These are phyloP conservation scores for Myoxocephalus aenaeus DNA, from an alignment of 2,797 vertebrate species.

Conservation along the genomic window DNA sequence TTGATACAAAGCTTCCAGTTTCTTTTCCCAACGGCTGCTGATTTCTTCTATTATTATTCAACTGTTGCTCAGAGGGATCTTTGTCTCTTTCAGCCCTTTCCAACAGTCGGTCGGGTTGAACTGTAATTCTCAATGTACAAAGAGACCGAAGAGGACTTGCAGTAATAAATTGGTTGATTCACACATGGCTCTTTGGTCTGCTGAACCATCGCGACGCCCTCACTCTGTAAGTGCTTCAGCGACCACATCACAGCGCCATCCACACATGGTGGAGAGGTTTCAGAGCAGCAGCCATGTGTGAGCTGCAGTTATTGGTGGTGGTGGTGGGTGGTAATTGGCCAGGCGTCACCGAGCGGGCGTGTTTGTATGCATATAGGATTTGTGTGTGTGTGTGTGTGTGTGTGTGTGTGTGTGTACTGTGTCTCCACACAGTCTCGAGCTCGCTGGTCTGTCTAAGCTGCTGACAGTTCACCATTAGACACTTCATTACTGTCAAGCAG, in stretches of 20 bases:
- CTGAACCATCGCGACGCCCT: constrained; percentile 33
- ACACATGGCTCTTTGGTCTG: constrained; percentile 25
- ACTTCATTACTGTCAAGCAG: constrained; percentile 71
- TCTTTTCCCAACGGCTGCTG: neutral
- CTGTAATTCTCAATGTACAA: neutral
- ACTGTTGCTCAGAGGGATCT: neutral
- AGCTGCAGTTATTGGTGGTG: constrained; percentile 58
- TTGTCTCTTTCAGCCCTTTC: neutral
- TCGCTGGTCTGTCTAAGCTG: constrained; percentile 51
- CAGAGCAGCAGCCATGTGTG: constrained; percentile 64
- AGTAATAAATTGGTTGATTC: neutral
- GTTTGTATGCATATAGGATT: constrained; percentile 38
- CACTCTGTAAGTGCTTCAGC: constrained; percentile 53
- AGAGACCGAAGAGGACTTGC: neutral
- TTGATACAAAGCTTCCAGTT: neutral
- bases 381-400: constrained; percentile 33
- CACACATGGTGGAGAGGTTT: constrained; percentile 66
- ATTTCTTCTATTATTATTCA: neutral
- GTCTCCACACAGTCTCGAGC: constrained; percentile 68
- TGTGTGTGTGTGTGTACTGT: constrained; percentile 37
- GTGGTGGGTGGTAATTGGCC: constrained; percentile 64
- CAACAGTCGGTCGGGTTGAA: neutral
- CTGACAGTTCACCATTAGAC: constrained; percentile 74
- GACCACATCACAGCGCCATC: constrained; percentile 74
- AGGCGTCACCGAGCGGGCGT: constrained; percentile 59